Evolutionary conservation across 1,140 invertebrate genomes (phyloP).

Genomic region (Trinorchestia longiramus): DNA sequence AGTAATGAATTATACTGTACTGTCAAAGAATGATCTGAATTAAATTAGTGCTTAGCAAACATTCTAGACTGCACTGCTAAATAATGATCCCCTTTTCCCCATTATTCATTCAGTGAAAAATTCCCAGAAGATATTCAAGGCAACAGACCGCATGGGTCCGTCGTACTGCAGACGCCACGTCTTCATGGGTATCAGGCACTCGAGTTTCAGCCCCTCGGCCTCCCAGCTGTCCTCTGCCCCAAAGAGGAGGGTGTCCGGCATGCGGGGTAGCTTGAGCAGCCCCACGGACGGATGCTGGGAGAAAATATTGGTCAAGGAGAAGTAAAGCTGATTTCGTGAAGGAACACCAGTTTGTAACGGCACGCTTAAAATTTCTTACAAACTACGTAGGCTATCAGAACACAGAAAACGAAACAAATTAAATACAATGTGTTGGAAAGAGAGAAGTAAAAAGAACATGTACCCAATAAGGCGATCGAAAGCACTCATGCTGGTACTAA

Average conservation of each 20-base stretch:
- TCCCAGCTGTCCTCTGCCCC: slow-evolving; percentile 75
- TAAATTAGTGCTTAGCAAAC: too few species aligned
- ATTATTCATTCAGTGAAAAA: not conserved
- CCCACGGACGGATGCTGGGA: slow-evolving; percentile 76
- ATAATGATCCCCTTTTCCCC: too few species aligned
- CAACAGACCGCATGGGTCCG: slow-evolving; percentile 61
- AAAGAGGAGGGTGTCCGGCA: slow-evolving; percentile 78
- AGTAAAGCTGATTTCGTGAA: not conserved
- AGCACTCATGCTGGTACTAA: too few species aligned
- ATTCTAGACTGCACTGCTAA: too few species aligned
- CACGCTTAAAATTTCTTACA: not conserved
- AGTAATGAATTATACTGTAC: too few species aligned
- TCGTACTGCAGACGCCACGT: slow-evolving; percentile 76
- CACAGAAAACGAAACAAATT: too few species aligned
- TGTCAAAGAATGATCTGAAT: too few species aligned
- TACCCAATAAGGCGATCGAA: too few species aligned
- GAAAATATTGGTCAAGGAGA: not conserved
- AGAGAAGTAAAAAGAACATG: too few species aligned
- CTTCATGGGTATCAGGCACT: slow-evolving; percentile 77
- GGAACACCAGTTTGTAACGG: not conserved
- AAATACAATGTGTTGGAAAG: too few species aligned
- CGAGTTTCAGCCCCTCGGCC: slow-evolving; percentile 77
- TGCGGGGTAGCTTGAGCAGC: slow-evolving; percentile 75
- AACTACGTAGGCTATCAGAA: too few species aligned
- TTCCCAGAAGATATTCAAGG: not conserved